Percentiles rank a stretch among this genome's conserved stretches.
Evolutionary conservation across 2,888 invertebrate genomes (phyloP).

Genomic region (Coenonympha glycerion): DNA sequence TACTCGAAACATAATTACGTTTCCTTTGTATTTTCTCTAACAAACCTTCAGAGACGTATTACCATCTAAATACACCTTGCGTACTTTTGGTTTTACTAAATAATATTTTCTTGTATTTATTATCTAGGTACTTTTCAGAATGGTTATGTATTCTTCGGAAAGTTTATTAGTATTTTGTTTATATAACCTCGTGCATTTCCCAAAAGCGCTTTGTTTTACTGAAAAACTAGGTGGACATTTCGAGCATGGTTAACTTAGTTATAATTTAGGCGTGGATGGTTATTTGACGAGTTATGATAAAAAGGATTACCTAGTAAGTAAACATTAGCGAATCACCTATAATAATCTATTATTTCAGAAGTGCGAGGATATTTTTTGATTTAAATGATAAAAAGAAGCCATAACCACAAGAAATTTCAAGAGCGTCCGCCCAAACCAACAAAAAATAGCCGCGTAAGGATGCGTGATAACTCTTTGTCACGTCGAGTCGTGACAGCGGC

Average conservation of each 20-base stretch:
- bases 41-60: constrained; percentile 14
- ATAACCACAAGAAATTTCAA: not conserved
- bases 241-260: too few species aligned
- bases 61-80: constrained; percentile 4
- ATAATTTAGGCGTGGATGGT: too few species aligned
- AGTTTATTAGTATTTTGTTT: too few species aligned
- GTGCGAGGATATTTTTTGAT: too few species aligned
- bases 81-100: not conserved
- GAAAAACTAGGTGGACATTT: too few species aligned
- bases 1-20: constrained; percentile 25
- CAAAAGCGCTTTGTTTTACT: too few species aligned
- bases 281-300: too few species aligned
- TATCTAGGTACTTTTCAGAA: not conserved
- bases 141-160: too few species aligned
- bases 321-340: too few species aligned
- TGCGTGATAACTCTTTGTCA: not conserved
- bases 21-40: constrained; percentile 13
- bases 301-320: too few species aligned
- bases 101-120: not conserved
- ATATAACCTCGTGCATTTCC: too few species aligned
- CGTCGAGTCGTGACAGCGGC: not conserved
- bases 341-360: too few species aligned
- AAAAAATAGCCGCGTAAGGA: not conserved
- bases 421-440: not conserved
- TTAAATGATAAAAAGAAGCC: not conserved